Percentiles rank a stretch among this genome's conserved stretches.
These are phyloP conservation scores for Diorhabda sublineata DNA, from an alignment of 1,140 invertebrate species.

Conservation along the genomic window DNA sequence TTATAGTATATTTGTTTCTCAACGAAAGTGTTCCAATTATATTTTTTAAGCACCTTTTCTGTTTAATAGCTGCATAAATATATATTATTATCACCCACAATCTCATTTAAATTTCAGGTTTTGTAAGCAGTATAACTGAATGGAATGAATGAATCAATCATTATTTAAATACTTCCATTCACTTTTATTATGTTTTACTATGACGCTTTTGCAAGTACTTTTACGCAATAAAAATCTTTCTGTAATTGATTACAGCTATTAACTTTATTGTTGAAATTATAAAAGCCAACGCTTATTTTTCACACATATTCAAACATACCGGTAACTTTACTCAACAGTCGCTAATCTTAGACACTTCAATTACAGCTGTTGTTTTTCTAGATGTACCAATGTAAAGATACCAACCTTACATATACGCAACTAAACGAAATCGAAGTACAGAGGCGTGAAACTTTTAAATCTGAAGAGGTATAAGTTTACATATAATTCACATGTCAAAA, in stretches of 20 bases:
- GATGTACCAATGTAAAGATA: slow-evolving; percentile 15
- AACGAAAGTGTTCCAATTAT: no score
- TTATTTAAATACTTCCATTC: no score
- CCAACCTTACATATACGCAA: slow-evolving; percentile 14
- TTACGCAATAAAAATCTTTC: not conserved
- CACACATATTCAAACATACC: not conserved
- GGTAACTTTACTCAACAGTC: not conserved
- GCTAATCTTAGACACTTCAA: slow-evolving; percentile 8
- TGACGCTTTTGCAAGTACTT: not conserved
- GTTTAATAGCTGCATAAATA: no score
- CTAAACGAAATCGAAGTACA: not conserved
- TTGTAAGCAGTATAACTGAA: no score
- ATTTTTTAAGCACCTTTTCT: no score
- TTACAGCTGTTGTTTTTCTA: slow-evolving; percentile 8
- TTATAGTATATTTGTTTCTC: no score
- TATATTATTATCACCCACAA: no score
- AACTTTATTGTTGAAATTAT: not conserved
- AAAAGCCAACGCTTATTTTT: not conserved
- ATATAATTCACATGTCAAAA: no score
- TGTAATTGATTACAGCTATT: not conserved
- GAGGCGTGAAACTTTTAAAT: not conserved
- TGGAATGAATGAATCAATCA: no score
- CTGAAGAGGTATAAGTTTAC: no score
- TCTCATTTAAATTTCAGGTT: no score
- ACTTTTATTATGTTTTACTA: not conserved